These are phyloP conservation scores for Stegostoma tigrinum DNA, from an alignment of 2,113 vertebrate genomes.

Conservation along the genomic window DNA sequence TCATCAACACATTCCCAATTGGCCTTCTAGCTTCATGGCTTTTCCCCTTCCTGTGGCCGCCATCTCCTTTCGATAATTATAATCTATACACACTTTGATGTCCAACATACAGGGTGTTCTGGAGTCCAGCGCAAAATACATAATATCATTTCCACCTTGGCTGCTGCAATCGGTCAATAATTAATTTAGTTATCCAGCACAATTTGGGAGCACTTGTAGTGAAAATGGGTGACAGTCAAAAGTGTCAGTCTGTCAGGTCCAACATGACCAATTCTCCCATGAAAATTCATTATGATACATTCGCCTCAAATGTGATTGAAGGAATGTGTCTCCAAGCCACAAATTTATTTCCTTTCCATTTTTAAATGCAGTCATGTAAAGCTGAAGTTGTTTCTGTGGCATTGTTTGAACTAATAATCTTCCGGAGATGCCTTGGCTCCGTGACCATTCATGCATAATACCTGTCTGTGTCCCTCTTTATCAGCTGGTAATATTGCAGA, in stretches of 20 bases:
- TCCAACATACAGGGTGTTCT: not conserved
- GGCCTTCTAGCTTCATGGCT: not conserved
- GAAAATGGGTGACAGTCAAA: not conserved
- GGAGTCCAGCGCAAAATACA: not conserved
- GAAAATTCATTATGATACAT: not conserved
- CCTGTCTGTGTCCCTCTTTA: not conserved
- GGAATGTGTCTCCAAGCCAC: not conserved
- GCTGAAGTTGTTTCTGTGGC: not conserved
- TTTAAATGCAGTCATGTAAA: not conserved
- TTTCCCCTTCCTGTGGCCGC: not conserved
- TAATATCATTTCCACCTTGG: not conserved
- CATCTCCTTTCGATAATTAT: not conserved
- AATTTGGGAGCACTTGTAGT: not conserved
- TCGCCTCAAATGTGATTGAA: not conserved
- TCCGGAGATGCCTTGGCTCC: not conserved
- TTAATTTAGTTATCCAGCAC: not conserved
- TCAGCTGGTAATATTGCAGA: not conserved
- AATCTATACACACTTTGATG: not conserved
- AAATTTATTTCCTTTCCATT: slow-evolving; percentile 18
- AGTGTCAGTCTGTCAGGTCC: not conserved
- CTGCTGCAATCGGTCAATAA: not conserved
- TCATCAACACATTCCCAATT: not conserved
- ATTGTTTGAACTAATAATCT: slow-evolving; percentile 12
- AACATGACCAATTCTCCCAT: not conserved
- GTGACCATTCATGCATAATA: not conserved